Evolutionary conservation across 1,140 invertebrate species (phyloP), one percentile per base, ranked within the genome.

Genomic region (Spodoptera litura): DNA sequence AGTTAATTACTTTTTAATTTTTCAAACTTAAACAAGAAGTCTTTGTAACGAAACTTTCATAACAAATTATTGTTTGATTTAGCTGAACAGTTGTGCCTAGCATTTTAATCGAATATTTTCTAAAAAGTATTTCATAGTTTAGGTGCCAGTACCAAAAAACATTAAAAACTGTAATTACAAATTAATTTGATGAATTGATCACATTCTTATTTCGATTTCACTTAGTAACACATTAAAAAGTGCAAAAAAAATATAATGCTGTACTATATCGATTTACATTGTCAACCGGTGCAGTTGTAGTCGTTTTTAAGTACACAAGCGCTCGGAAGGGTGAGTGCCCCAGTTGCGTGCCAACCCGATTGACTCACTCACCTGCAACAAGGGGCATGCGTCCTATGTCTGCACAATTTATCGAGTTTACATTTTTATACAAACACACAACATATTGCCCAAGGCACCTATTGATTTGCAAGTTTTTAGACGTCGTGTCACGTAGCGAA

Each of bases 351-450:
- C 78, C 79, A 58, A 73, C 59, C 62, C 76, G 59, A 80, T 83
- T 81, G 82, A 83, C 77, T 88, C 88, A 87, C 87, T 90, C 85
- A 89, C 88, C 85, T 91, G 84, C 59, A 91, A 91, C 88, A 89
- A 87, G 85, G 78, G 82, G 77, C 78, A 73, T 86, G 85, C 78
- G 81, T 82, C 79, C 82, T 81, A 78, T 75, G 80, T 80, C 58
- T 62, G 9, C 27, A 31, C 78, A 80, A 81, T 80, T 78, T 83
- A 81, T 81, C 44, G 20, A 64, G 71, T 80, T 83, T 78, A 82
- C 80, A 81, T 78, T 73, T 85, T 78, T 76, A 81, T 79, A 49
- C 71, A 61, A 51, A 64, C 70, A 31, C 31, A 77, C 59, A 62
- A 64, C n/a, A 73, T 59, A 59, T 61, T 73, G 58, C 49, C 62